Percentiles rank a stretch among this genome's conserved stretches.
Conservation (phyloP, 2,113 vertebrate species). For the Ovibos moschatus region DNA sequence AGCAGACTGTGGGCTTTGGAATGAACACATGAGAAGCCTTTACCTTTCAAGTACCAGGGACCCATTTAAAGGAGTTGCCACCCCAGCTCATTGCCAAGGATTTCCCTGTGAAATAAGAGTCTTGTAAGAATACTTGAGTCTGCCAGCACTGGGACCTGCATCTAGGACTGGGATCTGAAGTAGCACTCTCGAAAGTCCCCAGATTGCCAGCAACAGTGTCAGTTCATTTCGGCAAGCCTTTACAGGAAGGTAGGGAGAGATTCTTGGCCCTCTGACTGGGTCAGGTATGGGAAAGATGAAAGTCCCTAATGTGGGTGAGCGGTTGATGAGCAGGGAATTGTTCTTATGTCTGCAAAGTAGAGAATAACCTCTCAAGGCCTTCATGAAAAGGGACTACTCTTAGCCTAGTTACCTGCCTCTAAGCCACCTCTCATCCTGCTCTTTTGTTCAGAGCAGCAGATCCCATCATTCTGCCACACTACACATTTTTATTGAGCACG, state of each 20-base stretch:
- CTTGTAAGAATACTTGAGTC: accelerated
- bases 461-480: not conserved
- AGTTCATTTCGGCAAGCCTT: not conserved
- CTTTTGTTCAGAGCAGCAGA: not conserved
- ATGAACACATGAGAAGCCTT: not conserved
- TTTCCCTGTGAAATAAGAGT: not conserved
- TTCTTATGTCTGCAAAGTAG: not conserved
- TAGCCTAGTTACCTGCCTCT: not conserved
- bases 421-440: not conserved
- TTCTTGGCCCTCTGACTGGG: not conserved
- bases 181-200: not conserved
- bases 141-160: not conserved
- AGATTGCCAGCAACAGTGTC: not conserved
- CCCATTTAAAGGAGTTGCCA: not conserved
- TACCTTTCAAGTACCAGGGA: not conserved
- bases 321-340: not conserved
- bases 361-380: not conserved
- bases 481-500: not conserved
- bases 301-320: not conserved
- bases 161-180: not conserved
- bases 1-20: not conserved
- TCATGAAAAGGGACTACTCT: not conserved
- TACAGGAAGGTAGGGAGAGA: not conserved
- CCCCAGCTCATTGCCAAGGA: not conserved
- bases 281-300: not conserved